These are phyloP conservation scores for Cremastinae sp. DNA, from an alignment of 2,888 invertebrate genomes.

Conservation along the genomic window DNA sequence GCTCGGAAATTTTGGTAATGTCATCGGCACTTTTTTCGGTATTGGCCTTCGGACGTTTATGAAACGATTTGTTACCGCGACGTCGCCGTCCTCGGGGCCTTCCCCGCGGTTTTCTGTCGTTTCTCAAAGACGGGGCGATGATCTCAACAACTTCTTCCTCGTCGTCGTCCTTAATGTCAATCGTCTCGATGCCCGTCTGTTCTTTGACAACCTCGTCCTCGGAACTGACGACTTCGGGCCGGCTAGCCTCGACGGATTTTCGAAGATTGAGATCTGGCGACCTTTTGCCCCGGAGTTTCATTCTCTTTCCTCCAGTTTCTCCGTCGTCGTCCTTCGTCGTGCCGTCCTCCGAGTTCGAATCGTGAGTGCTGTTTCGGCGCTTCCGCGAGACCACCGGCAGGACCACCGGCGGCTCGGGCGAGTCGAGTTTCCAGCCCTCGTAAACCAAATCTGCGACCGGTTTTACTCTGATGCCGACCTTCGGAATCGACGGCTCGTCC, in stretches of 20 bases:
- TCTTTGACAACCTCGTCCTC: slow-evolving; percentile 72
- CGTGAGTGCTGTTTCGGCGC: slow-evolving; percentile 72
- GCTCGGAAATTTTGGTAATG: not conserved
- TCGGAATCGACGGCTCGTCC: slow-evolving; percentile 52
- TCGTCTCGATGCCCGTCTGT: slow-evolving; percentile 23
- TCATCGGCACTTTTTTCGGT: slow-evolving; percentile 56
- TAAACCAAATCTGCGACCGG: slow-evolving; percentile 75
- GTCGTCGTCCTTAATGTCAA: slow-evolving; percentile 63
- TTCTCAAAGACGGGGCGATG: slow-evolving; percentile 62
- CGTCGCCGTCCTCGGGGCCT: slow-evolving; percentile 68
- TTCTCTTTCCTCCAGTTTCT: slow-evolving; percentile 74
- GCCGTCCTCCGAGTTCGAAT: slow-evolving; percentile 79
- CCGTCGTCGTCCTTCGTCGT: slow-evolving; percentile 79
- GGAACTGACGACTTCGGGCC: slow-evolving; percentile 72
- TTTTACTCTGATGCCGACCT: slow-evolving; percentile 73
- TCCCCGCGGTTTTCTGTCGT: slow-evolving; percentile 61
- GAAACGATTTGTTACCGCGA: slow-evolving; percentile 66
- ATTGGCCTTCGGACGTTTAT: slow-evolving; percentile 61
- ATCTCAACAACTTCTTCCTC: slow-evolving; percentile 68
- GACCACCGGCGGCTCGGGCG: slow-evolving; percentile 39
- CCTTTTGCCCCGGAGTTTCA: slow-evolving; percentile 73
- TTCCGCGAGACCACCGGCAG: slow-evolving; percentile 70
- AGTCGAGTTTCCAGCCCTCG: slow-evolving; percentile 75
- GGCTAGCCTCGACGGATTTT: slow-evolving; percentile 76
- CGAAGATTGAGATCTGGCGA: slow-evolving; percentile 73